Base-by-base conservation (phyloP, 1,140 invertebrate genomes). In the Aporrectodea caliginosa region DNA sequence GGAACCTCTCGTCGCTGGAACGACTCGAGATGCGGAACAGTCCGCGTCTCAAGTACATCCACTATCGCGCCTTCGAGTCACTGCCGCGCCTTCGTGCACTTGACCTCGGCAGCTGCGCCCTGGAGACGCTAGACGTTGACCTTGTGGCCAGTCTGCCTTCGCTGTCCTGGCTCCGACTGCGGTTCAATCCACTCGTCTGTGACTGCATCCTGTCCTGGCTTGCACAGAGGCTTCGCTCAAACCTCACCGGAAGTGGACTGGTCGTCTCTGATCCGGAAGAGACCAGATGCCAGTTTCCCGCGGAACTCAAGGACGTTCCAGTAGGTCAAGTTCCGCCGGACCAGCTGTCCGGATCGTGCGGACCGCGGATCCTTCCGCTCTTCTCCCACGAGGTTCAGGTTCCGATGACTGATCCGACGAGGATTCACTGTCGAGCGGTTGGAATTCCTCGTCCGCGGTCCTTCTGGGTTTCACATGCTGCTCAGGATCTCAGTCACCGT, bases 191-290 rank as follows among this genome's bases (percentile, higher is more conserved):
- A 2, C 77, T 81, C n/a, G 35, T 35, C 31, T 81, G 80, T 35
- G 80, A 81, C 77, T 81, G 80, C 68, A 35, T 35, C 35, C 16
- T 78, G 69, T 30, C 29, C 32, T 81, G 80, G 80, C 16, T 81
- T 35, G 29, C 34, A 29, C 16, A 27, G 16, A 16, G 35, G 27
- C 75, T 35, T 1, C 6, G 6, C 70, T 12, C 6, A 6, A 72
- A 72, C 27, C 6, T 2, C 12, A 75, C 6, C 33, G 33, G 12
- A 22, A 75, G 73, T 33, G 33, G 33, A 31, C 14, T 14, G 6
- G 43, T 6, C 43, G 43, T 58, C 43, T 22, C 22, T 22, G 6
- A 6, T 22, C 6, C 22, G 22, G 22, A 6, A 22, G 43, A 58
- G 6, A 22, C 43, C 22, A 6, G 43, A 58, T 58, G 43, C 43